These are phyloP conservation scores for Nemotelus pantherinus DNA, from an alignment of 2,888 invertebrate genomes.

Conservation along the genomic window DNA sequence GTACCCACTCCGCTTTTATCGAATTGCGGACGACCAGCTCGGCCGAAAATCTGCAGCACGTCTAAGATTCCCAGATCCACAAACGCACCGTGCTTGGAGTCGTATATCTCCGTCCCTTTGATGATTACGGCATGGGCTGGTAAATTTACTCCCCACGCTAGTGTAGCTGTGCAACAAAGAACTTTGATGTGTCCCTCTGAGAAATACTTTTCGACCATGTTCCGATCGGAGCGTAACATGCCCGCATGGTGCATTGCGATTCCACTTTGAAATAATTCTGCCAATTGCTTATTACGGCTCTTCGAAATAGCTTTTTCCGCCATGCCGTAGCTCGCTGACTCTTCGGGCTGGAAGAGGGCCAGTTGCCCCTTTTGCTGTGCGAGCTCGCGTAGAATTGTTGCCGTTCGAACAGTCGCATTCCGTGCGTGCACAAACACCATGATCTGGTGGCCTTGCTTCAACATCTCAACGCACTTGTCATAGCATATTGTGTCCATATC, in stretches of 20 bases:
- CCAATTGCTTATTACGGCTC: conserved; percentile 83
- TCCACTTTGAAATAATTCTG: conserved; percentile 85
- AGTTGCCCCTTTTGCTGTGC: conserved; percentile 80
- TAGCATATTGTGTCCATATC: conserved; percentile 94
- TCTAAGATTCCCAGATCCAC: conserved; percentile 96
- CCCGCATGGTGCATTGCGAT: conserved; percentile 98
- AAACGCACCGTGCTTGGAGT: conserved; percentile 92
- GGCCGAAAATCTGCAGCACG: conserved; percentile 97
- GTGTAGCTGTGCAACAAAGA: conserved; percentile 94
- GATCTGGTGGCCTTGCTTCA: conserved; percentile 88
- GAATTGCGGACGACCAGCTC: conserved; percentile 98
- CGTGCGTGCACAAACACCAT: conserved; percentile 99
- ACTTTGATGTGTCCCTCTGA: conserved; percentile 87
- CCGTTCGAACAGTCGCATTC: conserved; percentile 93
- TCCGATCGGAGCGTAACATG: conserved; percentile 87
- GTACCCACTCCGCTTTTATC: conserved; percentile 94
- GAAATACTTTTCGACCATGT: conserved; percentile 90
- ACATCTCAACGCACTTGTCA: conserved; percentile 88
- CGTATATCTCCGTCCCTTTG: conserved; percentile 89
- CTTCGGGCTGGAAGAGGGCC: conserved; percentile 75
- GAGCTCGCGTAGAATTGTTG: conserved; percentile 82
- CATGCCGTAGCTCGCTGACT: conserved; percentile 71
- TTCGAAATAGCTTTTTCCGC: conserved; percentile 76
- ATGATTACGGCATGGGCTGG: conserved; percentile 96
- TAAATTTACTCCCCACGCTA: conserved; percentile 99